Evolutionary conservation across 2,888 invertebrate genomes (phyloP).

Genomic region (Orthosia incerta): DNA sequence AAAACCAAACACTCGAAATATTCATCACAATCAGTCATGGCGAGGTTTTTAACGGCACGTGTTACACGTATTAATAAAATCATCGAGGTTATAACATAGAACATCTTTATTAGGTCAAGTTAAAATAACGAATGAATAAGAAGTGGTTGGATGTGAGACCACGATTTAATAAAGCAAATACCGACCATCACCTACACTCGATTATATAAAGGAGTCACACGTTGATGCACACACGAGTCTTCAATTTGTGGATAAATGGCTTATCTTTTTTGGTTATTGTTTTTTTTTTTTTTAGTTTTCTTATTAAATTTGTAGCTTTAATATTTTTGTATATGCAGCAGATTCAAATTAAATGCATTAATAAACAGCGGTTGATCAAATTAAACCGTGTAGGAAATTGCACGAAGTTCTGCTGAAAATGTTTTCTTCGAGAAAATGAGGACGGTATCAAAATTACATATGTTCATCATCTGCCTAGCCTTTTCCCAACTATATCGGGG

Average conservation of each 20-base stretch:
- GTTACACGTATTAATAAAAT: slow-evolving; percentile 7
- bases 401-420: no score
- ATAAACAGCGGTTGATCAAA: no score
- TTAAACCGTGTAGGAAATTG: no score
- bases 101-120: slow-evolving; percentile 58
- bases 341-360: background rate
- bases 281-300: background rate
- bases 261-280: no score
- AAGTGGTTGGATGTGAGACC: slow-evolving; percentile 66
- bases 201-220: slow-evolving; percentile 30
- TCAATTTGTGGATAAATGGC: slow-evolving; percentile 12
- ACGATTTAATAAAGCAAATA: slow-evolving; percentile 75
- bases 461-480: no score
- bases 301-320: background rate
- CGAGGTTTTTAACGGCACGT: background rate
- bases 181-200: slow-evolving; percentile 66
- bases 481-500: no score
- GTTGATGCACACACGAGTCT: slow-evolving; percentile 22
- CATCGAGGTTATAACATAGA: slow-evolving; percentile 33
- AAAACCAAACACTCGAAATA: background rate
- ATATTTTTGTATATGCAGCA: background rate
- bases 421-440: no score
- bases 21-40: background rate
- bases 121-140: slow-evolving; percentile 56
- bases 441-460: background rate